Base-by-base conservation (phyloP, 2,113 vertebrate genomes). In the Pardalotus punctatus region DNA sequence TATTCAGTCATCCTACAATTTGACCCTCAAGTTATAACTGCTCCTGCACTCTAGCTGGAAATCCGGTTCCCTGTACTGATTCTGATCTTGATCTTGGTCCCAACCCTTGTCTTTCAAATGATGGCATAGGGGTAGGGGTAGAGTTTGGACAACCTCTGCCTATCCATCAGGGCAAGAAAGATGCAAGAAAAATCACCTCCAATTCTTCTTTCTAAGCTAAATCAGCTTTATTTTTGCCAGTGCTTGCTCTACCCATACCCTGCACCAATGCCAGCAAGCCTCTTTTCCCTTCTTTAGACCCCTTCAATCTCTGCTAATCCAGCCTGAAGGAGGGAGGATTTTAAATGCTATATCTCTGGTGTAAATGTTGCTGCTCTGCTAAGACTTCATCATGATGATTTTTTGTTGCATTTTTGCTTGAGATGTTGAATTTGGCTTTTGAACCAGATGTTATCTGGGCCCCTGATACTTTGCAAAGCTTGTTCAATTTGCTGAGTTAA, bases 401-500 rank as follows among this genome's bases (percentile, higher is more conserved):
- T 79, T 91, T 94, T 84, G 36, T 60, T 83, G 51, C 27, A 64
- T 91, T 89, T 90, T 66, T 64, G 27, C 47, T 85, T 50, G 57
- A 85, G 66, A 73, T 23, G 33, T 31, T 91, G 81, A 72, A 94
- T 69, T 84, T 74, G 33, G 57, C 62, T 94, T 96, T 96, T 85
- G 84, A 96, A 87, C 35, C 24, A 79, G n/a, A 61, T 82, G 74
- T 58, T 93, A 73, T 67, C 62, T 69, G 58, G 73, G 51, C 33
- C 51, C 9, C 51, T 91, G 66, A 65, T 64, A 93, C 62, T 90
- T 85, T 47, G 65, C 65, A 89, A 86, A 91, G 77, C 65, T 90
- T 82, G 54, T 80, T 91, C 86, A 85, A 76, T 91, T 93, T 82
- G 81, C 87, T 40, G 70, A 91, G 71, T 65, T 87, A 89, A 91